Percentiles rank a stretch among this genome's conserved stretches.
These are phyloP conservation scores for Rhagonycha lutea DNA, from an alignment of 2,888 invertebrate genomes.

Conservation along the genomic window DNA sequence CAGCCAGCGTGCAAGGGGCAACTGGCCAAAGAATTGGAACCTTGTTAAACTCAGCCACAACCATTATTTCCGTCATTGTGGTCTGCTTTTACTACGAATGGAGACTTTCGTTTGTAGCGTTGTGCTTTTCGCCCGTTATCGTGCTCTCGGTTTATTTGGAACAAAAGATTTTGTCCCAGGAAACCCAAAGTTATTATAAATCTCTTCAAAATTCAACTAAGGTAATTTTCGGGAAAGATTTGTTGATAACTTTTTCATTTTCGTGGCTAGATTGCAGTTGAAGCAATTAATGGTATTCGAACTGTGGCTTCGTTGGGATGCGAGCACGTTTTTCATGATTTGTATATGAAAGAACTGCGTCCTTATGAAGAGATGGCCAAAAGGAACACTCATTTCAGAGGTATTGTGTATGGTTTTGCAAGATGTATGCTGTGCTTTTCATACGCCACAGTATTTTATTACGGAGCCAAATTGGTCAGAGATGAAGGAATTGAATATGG, in stretches of 20 bases:
- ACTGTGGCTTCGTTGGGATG: slow-evolving; percentile 76
- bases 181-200: slow-evolving; percentile 68
- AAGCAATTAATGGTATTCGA: slow-evolving; percentile 76
- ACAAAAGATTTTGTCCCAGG: slow-evolving; percentile 66
- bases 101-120: slow-evolving; percentile 72
- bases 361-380: slow-evolving; percentile 66
- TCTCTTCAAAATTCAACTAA: slow-evolving; percentile 75
- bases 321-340: slow-evolving; percentile 67
- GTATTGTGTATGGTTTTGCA: slow-evolving; percentile 70
- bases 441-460: slow-evolving; percentile 71
- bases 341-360: slow-evolving; percentile 64
- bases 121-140: slow-evolving; percentile 74
- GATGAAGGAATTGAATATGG: slow-evolving; percentile 62
- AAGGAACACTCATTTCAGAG: slow-evolving; percentile 66
- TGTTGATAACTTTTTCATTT: background rate
- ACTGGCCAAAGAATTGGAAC: slow-evolving; percentile 81
- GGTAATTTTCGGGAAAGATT: slow-evolving; percentile 51
- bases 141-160: slow-evolving; percentile 68
- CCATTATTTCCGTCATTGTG: slow-evolving; percentile 66
- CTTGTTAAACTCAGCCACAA: slow-evolving; percentile 73
- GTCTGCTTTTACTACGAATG: slow-evolving; percentile 74
- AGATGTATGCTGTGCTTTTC: slow-evolving; percentile 73
- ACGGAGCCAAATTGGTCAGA: slow-evolving; percentile 71
- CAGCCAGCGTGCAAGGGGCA: slow-evolving; percentile 82
- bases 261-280: slow-evolving; percentile 65